Conservation (phyloP, 2,113 vertebrate genomes). For the Coturnix japonica region DNA sequence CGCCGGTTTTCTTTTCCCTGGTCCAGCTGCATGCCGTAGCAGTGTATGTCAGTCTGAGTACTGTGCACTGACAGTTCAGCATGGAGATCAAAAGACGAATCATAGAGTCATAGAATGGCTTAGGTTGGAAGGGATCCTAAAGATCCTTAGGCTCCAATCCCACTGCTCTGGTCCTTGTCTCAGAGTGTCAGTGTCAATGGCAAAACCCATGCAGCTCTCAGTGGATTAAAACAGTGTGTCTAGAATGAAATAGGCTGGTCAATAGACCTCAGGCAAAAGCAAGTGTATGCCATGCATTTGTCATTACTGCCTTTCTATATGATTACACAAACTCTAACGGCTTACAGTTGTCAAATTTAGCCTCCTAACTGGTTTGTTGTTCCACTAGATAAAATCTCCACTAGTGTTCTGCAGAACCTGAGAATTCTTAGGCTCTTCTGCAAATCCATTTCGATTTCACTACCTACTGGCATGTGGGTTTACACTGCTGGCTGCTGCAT, state of each 20-base stretch:
- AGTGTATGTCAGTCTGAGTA: not conserved
- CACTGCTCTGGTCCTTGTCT: not conserved
- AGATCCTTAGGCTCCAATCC: no score
- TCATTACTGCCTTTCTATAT: not conserved
- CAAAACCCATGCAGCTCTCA: not conserved
- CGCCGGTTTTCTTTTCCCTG: not conserved
- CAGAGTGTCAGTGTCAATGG: not conserved
- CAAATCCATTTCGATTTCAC: not conserved
- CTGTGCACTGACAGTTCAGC: rapidly evolving
- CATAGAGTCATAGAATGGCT: no score
- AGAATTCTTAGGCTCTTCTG: not conserved
- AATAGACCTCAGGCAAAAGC: not conserved
- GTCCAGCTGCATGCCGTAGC: not conserved
- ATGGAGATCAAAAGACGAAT: not conserved
- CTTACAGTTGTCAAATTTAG: not conserved
- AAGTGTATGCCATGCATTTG: not conserved
- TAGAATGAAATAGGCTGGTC: not conserved
- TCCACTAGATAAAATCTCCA: not conserved
- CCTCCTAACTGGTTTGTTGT: not conserved
- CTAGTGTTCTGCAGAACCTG: not conserved
- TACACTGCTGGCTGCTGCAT: not conserved
- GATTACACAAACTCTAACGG: not conserved
- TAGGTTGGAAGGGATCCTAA: no score
- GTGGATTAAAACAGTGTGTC: not conserved
- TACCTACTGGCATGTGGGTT: not conserved